Evolutionary conservation across 1,140 invertebrate genomes (phyloP), one percentile per base, ranked within the genome.

Genomic region (Drosophila neocordata): DNA sequence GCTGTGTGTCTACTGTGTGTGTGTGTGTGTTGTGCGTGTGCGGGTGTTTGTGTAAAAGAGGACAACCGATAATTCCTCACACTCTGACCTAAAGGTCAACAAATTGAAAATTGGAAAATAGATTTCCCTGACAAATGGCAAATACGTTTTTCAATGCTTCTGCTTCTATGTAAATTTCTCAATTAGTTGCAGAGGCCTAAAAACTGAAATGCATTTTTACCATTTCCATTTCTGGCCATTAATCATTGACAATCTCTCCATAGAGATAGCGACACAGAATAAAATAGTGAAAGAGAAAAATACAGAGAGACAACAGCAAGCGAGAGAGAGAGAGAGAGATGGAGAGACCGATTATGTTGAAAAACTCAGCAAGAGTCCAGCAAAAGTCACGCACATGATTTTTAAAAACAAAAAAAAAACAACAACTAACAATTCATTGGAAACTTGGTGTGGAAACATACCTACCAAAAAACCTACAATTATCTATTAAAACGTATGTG

Each of bases 301-400:
- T 6, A 44, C 41, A 44, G n/a, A n/a, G n/a, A n/a, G n/a, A n/a
- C n/a, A n/a, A n/a, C n/a, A 41, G 4, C 4, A 5, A 41, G 31
- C 1, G 34, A 35, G 9, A 35, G 34, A 35, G 9, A 12, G 9
- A 35, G 4, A 35, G 34, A 35, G 34, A 35, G 34, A 35, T 11
- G 7, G 13, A 44, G 13, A 2, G n/a, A 67, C 27, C 48, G 37
- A 56, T 48, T 48, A 48, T 48, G 41, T 48, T 48, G 41, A 48
- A 48, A 48, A 41, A 27, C 69, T 72, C 73, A 68, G 73, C 73
- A 76, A 76, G 73, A 76, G 73, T 72, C 69, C 69, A 67, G 73
- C 63, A 60, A 61, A 66, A 34, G 48, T 64, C 37, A 31, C 18
- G 41, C 41, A 48, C 41, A 48, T 48, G 41, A 48, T 20, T 48